Evolutionary conservation across 1,140 invertebrate species (phyloP), one percentile per base, ranked within the genome.

Genomic region (Drosophila lacertosa): DNA sequence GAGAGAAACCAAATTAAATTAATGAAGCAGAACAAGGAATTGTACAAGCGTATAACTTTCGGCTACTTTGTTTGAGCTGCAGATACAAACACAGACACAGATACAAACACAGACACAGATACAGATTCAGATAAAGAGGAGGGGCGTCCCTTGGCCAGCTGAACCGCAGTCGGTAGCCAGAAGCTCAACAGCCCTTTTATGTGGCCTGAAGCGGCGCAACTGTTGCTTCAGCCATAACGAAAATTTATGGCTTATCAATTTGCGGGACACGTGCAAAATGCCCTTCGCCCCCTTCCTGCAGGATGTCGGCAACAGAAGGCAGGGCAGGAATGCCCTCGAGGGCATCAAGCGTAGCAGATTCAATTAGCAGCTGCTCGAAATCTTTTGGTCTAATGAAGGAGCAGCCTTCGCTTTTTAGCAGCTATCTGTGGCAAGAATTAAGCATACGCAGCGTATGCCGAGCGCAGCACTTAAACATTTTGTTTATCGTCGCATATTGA

Each of bases 231-330:
- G 68, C 57, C 57, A 50, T 63, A 80, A 74, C 45, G 68, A 67
- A 80, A 69, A 84, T 84, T 86, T 84, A 86, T 77, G 77, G 73
- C 64, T 81, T 81, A 81, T 84, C 81, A 86, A 86, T 84, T 74
- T 64, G 48, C 58, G 48, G 51, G 35, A 47, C 64, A 77, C 77
- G 76, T 79, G 80, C 75, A 45, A 50, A 37, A 18, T n/a, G 33
- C 26, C 24, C 24, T 24, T 10, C 15, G 45, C 44, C 24, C 1
- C 13, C n/a, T n/a, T n/a, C n/a, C n/a, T n/a, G n/a, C n/a, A 18
- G 16, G 6, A 60, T 45, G 55, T 44, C 59, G 55, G 45, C 32
- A 47, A 42, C 70, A 51, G 35, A 20, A 29, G 3, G 24, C 5
- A 3, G 20, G 15, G 35, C 20, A 22, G 10, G 18, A 33, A 6